Percentiles rank a stretch among this genome's conserved stretches.
phyloP scores from a whole-genome alignment of 2,113 vertebrate species.

The Semicossyphus pulcher region DNA sequence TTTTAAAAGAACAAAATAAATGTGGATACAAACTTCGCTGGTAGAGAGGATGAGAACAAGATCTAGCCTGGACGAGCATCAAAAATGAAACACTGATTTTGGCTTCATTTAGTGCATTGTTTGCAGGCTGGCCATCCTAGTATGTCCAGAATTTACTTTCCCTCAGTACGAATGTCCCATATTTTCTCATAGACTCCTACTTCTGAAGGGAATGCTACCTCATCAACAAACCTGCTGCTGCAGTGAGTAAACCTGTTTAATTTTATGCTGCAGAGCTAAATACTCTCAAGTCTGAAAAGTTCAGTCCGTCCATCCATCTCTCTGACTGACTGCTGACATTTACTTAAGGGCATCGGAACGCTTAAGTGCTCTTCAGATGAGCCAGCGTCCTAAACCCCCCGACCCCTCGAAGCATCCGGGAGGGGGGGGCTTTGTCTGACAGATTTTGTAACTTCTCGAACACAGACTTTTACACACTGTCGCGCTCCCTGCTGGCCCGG shows the following conservation, averaged over 20 bases:
- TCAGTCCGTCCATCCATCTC: neutral
- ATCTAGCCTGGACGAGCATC: too few relatives aligned
- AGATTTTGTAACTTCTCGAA: neutral
- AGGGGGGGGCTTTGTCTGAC: neutral
- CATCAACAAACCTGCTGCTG: too few relatives aligned
- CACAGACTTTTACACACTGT: neutral
- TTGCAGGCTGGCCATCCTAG: too few relatives aligned
- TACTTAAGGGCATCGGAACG: neutral
- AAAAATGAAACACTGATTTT: too few relatives aligned
- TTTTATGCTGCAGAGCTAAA: neutral
- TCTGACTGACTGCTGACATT: neutral
- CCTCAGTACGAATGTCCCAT: too few relatives aligned
- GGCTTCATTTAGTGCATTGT: too few relatives aligned
- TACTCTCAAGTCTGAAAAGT: neutral
- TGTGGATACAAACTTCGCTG: neutral
- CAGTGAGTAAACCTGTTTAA: neutral
- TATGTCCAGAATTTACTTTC: too few relatives aligned
- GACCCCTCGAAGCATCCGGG: too few relatives aligned
- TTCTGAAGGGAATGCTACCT: too few relatives aligned
- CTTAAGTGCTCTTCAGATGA: neutral
- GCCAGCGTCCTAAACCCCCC: neutral
- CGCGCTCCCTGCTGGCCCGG: constrained; percentile 6
- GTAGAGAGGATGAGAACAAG: neutral
- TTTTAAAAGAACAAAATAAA: neutral
- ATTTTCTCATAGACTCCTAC: too few relatives aligned